Evolutionary conservation across 2,797 vertebrate species (phyloP).

Genomic region (Bryconaethiops microstoma): DNA sequence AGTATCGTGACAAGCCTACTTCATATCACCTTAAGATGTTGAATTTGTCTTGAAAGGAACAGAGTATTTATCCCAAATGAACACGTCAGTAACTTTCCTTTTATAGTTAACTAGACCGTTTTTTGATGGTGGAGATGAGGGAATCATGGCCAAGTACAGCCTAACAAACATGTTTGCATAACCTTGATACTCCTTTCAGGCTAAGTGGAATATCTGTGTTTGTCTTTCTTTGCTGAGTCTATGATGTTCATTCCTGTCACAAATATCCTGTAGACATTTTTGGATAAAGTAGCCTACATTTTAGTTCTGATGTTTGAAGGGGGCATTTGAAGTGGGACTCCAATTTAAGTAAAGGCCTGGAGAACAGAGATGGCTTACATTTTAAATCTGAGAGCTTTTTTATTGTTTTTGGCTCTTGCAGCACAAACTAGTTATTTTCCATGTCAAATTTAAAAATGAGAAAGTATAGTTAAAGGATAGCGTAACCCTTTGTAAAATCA

Average conservation of each 20-base stretch:
- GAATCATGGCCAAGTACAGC: neutral
- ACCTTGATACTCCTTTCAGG: neutral
- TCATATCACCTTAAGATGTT: neutral
- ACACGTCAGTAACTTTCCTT: neutral
- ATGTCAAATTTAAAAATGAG: too few species aligned
- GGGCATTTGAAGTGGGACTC: neutral
- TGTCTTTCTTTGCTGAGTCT: neutral
- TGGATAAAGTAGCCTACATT: neutral
- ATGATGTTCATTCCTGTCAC: neutral
- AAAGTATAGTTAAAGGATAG: too few species aligned
- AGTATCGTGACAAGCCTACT: too few species aligned
- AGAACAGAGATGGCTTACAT: neutral
- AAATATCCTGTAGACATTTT: conserved; percentile 3
- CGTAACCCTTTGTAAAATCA: too few species aligned
- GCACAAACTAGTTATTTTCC: neutral
- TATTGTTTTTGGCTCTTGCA: too few species aligned
- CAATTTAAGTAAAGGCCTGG: neutral
- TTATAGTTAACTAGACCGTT: neutral
- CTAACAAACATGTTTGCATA: neutral
- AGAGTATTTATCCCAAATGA: neutral
- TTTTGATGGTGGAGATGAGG: neutral
- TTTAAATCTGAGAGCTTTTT: neutral
- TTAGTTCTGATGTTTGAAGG: neutral
- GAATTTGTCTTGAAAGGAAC: neutral
- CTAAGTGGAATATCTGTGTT: neutral